phyloP scores from a whole-genome alignment of 2,113 vertebrate species.

The Dryoscopus gambensis region DNA sequence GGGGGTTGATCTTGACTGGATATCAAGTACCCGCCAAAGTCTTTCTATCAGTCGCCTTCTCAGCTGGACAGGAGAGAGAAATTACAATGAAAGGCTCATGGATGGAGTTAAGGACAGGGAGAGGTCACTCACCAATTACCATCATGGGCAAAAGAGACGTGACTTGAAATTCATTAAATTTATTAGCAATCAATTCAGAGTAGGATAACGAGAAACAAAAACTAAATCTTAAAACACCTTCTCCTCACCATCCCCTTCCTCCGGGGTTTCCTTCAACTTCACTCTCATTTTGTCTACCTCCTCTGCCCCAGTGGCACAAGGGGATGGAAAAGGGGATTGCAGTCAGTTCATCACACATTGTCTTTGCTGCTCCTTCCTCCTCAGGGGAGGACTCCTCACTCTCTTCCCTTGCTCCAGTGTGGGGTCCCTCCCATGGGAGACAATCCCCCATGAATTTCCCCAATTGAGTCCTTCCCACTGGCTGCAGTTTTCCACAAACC shows the following conservation, averaged over 20 bases:
- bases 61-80: background rate
- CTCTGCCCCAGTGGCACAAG: background rate
- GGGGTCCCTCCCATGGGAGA: background rate
- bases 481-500: background rate
- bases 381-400: background rate
- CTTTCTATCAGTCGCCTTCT: background rate
- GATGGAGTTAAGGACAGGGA: background rate
- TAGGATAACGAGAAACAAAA: background rate
- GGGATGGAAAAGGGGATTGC: background rate
- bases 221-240: background rate
- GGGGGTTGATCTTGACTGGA: background rate
- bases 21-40: background rate
- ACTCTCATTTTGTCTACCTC: background rate
- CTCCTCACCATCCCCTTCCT: background rate
- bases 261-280: background rate
- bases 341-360: background rate
- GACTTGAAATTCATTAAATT: background rate
- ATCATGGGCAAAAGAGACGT: accelerated
- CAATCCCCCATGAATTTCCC: background rate
- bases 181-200: background rate
- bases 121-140: background rate
- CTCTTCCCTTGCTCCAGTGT: background rate
- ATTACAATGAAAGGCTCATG: background rate
- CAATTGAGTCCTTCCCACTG: background rate
- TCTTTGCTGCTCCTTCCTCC: background rate